A percentile compares a stretch with the other conserved stretches of the same genome.
Evolutionary conservation across 2,797 vertebrate species (phyloP).

Genomic region (Monodelphis domestica): DNA sequence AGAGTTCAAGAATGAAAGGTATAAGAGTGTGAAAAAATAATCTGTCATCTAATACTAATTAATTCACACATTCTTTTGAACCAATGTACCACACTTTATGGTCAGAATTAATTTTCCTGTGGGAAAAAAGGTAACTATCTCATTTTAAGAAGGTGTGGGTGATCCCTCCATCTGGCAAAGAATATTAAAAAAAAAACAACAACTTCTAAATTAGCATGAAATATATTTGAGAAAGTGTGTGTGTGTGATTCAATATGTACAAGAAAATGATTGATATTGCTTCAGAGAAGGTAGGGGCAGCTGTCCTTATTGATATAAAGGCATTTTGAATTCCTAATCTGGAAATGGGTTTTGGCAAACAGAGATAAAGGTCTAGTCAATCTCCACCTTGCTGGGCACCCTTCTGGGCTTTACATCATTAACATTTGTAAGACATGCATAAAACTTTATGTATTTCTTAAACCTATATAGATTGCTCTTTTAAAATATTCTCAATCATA

Average conservation of each 20-base stretch:
- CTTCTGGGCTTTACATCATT: background rate
- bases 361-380: background rate
- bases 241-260: background rate
- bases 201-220: slow-evolving; percentile 66
- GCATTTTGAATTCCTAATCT: slow-evolving; percentile 13
- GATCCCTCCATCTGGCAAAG: slow-evolving; percentile 60
- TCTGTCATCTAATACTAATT: slow-evolving; percentile 69
- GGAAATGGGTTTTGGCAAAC: background rate
- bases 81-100: slow-evolving; percentile 56
- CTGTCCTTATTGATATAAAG: background rate
- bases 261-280: slow-evolving; percentile 38
- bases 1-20: slow-evolving; percentile 63
- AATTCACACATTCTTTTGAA: slow-evolving; percentile 66
- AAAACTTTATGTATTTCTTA: slow-evolving; percentile 13
- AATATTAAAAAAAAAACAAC: slow-evolving; percentile 72
- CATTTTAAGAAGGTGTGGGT: slow-evolving; percentile 68
- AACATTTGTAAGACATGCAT: background rate
- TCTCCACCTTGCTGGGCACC: background rate
- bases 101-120: slow-evolving; percentile 72
- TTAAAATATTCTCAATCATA: slow-evolving; percentile 21
- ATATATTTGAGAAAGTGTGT: slow-evolving; percentile 65
- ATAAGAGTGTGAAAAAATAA: slow-evolving; percentile 60
- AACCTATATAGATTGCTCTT: background rate
- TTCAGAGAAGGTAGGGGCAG: slow-evolving; percentile 20
- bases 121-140: slow-evolving; percentile 30